Percentiles rank a stretch among this genome's conserved stretches.
Conservation (phyloP, 1,140 invertebrate genomes). For the Drosophila sulfurigaster region DNA sequence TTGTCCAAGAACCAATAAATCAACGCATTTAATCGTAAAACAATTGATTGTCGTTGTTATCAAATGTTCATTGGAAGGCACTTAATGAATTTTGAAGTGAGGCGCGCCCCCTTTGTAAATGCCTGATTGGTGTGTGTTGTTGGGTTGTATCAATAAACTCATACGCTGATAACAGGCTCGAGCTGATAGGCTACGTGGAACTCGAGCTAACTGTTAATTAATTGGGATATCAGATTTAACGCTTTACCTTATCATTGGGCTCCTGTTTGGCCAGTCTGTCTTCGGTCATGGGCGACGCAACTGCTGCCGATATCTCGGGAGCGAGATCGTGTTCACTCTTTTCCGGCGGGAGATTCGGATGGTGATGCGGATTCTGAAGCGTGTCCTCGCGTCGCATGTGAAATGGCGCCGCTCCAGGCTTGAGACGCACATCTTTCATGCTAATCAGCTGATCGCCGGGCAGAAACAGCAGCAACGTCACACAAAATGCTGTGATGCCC, state of each 20-base stretch:
- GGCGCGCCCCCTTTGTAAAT: constrained; percentile 15
- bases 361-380: constrained; percentile 56
- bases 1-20: constrained; percentile 20
- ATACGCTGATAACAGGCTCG: constrained; percentile 24
- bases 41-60: constrained; percentile 30
- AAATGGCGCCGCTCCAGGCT: constrained; percentile 50
- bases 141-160: constrained; percentile 2
- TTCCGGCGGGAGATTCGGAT: constrained; percentile 26
- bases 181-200: constrained; percentile 6
- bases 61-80: not conserved
- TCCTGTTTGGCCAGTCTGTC: constrained; percentile 17
- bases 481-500: constrained; percentile 73
- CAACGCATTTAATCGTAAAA: constrained; percentile 16
- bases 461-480: constrained; percentile 69
- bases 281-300: constrained; percentile 26
- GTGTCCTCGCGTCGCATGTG: constrained; percentile 39
- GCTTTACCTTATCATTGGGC: constrained; percentile 59
- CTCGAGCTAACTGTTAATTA: constrained; percentile 29
- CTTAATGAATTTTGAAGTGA: constrained; percentile 24
- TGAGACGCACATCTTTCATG: constrained; percentile 37
- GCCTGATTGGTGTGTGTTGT: not conserved
- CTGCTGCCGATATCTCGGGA: constrained; percentile 22
- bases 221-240: constrained; percentile 1
- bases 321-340: constrained; percentile 19
- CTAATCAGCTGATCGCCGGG: constrained; percentile 69